Conservation (phyloP, 2,888 invertebrate genomes). For the Meliscaeva auricollis region DNA sequence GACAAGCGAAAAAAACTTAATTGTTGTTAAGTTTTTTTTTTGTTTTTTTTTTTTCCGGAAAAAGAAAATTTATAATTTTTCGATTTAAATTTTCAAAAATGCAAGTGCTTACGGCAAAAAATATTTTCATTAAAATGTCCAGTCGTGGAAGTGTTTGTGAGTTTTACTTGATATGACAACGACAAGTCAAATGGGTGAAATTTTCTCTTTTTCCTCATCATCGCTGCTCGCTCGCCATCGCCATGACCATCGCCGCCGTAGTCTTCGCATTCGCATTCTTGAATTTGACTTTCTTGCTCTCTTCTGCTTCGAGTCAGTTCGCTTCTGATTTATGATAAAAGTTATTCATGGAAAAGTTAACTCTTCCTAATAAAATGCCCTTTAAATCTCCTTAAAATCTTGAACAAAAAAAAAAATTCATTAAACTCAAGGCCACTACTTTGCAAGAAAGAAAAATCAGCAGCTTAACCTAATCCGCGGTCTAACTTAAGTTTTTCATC, state of each 20-base stretch:
- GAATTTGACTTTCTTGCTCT: slow-evolving; percentile 50
- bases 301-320: slow-evolving; percentile 47
- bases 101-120: background rate
- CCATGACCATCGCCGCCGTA: slow-evolving; percentile 65
- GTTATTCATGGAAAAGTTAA: slow-evolving; percentile 46
- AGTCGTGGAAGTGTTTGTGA: slow-evolving; percentile 31
- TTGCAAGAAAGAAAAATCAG: slow-evolving; percentile 23
- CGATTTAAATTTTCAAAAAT: background rate
- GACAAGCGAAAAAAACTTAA: slow-evolving; percentile 51
- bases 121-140: background rate
- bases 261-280: slow-evolving; percentile 65
- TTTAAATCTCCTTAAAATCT: slow-evolving; percentile 25
- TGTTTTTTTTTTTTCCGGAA: slow-evolving; percentile 59
- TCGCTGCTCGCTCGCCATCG: slow-evolving; percentile 38
- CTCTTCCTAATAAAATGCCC: background rate
- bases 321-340: slow-evolving; percentile 61
- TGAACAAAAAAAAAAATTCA: slow-evolving; percentile 4
- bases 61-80: slow-evolving; percentile 28
- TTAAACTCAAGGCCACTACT: slow-evolving; percentile 52
- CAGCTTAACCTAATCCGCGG: slow-evolving; percentile 20
- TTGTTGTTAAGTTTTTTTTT: slow-evolving; percentile 67
- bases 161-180: slow-evolving; percentile 50
- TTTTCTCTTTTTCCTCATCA: slow-evolving; percentile 69
- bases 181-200: slow-evolving; percentile 65
- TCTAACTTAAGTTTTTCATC: background rate